phyloP scores from a whole-genome alignment of 2,113 vertebrate species.

The Ia io region DNA sequence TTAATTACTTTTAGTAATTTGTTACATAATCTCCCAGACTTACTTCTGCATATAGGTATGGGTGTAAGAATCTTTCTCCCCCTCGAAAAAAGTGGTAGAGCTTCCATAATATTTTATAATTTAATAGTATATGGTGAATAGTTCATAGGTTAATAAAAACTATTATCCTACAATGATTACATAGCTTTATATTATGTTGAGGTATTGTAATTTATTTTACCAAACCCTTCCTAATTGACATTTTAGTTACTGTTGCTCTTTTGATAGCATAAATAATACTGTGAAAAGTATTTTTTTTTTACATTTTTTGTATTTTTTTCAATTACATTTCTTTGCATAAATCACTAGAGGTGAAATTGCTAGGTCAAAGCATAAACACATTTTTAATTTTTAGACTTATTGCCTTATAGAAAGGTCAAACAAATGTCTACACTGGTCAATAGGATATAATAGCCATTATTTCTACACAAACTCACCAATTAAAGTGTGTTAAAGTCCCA shows the following conservation, averaged over 20 bases:
- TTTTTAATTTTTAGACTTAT: conserved; percentile 58
- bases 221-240: background rate
- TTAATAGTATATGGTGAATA: background rate
- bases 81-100: background rate
- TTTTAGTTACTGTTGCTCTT: conserved; percentile 4
- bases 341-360: conserved; percentile 34
- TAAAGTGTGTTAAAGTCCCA: background rate
- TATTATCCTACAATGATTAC: background rate
- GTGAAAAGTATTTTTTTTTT: background rate
- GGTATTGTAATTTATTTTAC: background rate
- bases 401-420: conserved; percentile 28
- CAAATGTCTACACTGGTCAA: conserved; percentile 21
- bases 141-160: background rate
- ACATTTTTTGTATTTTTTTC: background rate
- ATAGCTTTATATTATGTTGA: background rate
- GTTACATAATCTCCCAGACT: background rate
- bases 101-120: background rate
- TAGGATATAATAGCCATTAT: background rate
- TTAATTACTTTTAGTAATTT: background rate
- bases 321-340: conserved; percentile 53
- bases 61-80: background rate
- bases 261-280: background rate
- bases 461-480: background rate
- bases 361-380: conserved; percentile 11
- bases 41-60: background rate